A percentile compares a stretch with the other conserved stretches of the same genome.
Evolutionary conservation across 1,140 invertebrate species (phyloP).

Genomic region (Paramacrobiotus metropolitanus): DNA sequence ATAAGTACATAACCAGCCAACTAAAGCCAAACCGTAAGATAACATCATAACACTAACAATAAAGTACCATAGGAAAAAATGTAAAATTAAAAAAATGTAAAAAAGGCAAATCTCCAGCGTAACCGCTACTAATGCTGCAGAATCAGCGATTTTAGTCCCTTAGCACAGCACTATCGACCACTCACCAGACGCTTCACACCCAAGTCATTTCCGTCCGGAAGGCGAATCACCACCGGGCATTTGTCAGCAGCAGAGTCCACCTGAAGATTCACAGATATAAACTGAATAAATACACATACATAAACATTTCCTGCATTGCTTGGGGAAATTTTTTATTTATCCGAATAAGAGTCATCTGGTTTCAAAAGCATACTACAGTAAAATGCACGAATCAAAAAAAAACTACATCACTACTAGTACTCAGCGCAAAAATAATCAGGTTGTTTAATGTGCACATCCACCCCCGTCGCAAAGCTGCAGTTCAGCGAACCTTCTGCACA

Average conservation of each 20-base stretch:
- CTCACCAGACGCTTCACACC: slow-evolving; percentile 15
- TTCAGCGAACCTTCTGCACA: too few relatives aligned
- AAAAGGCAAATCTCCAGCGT: neutral
- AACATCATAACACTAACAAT: neutral
- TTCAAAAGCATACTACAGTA: neutral
- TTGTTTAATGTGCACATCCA: too few relatives aligned
- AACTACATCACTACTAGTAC: neutral
- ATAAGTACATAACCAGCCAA: too few relatives aligned
- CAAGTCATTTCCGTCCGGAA: neutral
- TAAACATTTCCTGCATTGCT: neutral
- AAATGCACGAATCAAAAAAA: neutral
- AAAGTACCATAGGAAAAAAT: neutral
- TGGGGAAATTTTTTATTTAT: neutral
- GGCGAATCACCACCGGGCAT: neutral
- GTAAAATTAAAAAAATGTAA: neutral
- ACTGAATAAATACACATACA: neutral
- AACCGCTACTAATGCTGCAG: too few relatives aligned
- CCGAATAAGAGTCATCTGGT: neutral
- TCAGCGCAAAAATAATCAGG: too few relatives aligned
- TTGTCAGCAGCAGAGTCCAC: neutral
- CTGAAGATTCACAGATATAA: neutral
- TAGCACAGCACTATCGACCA: too few relatives aligned
- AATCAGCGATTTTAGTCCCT: too few relatives aligned
- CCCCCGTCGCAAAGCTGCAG: too few relatives aligned
- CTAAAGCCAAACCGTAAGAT: neutral